Evolutionary conservation across 2,113 vertebrate species (phyloP).

Genomic region (western clawed frog (Xenopus tropicalis)): DNA sequence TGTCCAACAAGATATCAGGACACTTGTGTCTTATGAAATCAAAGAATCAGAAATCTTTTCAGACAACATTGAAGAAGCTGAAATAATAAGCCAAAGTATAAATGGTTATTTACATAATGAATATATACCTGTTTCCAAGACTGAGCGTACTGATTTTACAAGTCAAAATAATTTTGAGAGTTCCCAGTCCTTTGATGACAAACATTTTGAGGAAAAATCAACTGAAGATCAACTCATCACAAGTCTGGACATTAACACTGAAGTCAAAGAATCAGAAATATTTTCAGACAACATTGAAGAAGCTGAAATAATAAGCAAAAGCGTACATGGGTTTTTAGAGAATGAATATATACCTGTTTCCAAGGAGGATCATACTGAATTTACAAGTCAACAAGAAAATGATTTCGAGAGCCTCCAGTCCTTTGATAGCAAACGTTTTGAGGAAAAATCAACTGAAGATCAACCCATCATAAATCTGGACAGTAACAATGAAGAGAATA

Average conservation of each 20-base stretch:
- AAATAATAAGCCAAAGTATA: neutral
- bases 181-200: neutral
- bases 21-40: neutral
- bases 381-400: neutral
- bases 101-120: neutral
- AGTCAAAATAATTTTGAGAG: neutral
- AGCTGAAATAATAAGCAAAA: neutral
- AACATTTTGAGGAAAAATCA: too few relatives aligned
- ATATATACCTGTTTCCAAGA: too few relatives aligned
- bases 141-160: neutral
- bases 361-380: too few relatives aligned
- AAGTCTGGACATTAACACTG: neutral
- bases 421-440: neutral
- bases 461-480: too few relatives aligned
- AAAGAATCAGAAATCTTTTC: neutral
- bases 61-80: neutral
- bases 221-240: too few relatives aligned
- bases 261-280: neutral
- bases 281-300: neutral
- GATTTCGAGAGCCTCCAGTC: neutral
- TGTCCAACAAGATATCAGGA: neutral
- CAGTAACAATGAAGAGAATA: too few relatives aligned
- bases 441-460: too few relatives aligned
- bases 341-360: too few relatives aligned
- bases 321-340: neutral